Conservation (phyloP, 64 coral and sea anemone genomes). For the Actinia equina region DNA sequence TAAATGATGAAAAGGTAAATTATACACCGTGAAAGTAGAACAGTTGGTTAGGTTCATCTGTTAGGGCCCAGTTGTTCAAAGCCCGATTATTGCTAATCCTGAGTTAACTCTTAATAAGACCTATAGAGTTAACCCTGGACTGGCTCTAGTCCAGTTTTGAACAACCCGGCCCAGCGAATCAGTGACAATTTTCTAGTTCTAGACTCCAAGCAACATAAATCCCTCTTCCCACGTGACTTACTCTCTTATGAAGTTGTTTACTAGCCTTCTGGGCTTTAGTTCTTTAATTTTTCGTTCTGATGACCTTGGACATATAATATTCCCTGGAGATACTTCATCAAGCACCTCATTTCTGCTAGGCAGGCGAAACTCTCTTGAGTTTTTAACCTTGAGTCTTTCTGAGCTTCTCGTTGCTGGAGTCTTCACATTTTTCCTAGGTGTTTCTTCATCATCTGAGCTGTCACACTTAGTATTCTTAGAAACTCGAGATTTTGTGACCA, state of each 20-base stretch:
- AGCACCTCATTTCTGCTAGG: slow-evolving; percentile 65
- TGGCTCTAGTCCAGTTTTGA: too few relatives aligned
- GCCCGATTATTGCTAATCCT: too few relatives aligned
- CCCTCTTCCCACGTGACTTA: slow-evolving; percentile 33
- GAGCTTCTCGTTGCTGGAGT: slow-evolving; percentile 63
- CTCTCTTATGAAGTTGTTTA: slow-evolving; percentile 88
- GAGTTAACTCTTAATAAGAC: too few relatives aligned
- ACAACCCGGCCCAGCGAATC: too few relatives aligned
- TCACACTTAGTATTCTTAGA: neutral
- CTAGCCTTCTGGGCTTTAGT: slow-evolving; percentile 50
- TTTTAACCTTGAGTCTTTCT: slow-evolving; percentile 57
- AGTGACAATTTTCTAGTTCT: too few relatives aligned
- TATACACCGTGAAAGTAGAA: too few relatives aligned
- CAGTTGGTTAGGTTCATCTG: too few relatives aligned
- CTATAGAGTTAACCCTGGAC: too few relatives aligned
- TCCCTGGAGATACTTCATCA: slow-evolving; percentile 37
- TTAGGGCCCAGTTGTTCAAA: too few relatives aligned
- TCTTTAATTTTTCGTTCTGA: slow-evolving; percentile 2
- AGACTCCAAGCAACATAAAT: neutral
- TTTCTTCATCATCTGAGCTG: neutral
- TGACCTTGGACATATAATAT: neutral
- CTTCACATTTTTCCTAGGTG: neutral
- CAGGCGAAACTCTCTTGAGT: slow-evolving; percentile 45
- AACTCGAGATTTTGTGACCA: neutral
- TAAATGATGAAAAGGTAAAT: too few relatives aligned